Conservation (phyloP, 35 echinoderm and acorn worm species). For the Eucidaris tribuloides region DNA sequence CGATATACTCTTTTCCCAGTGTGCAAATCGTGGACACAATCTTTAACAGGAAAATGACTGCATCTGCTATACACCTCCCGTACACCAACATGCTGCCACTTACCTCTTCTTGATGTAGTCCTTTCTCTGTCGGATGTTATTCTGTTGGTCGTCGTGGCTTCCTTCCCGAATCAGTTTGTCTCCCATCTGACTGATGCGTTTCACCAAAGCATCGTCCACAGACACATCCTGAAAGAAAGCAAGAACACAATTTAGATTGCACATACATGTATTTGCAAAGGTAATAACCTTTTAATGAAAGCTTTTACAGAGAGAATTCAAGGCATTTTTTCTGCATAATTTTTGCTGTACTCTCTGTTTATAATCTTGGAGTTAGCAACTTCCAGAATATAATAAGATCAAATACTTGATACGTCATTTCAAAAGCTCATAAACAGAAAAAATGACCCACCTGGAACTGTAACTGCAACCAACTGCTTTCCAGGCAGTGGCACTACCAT, state of each 20-base stretch:
- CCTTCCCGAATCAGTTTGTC: constrained; percentile 51
- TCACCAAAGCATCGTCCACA: constrained; percentile 72
- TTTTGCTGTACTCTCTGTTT: no score
- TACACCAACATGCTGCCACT: neutral
- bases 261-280: no score
- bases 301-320: no score
- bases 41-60: neutral
- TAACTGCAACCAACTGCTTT: no score
- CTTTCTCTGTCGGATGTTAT: constrained; percentile 27
- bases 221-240: constrained; percentile 69
- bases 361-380: no score
- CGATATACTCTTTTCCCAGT: neutral
- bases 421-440: no score
- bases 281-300: no score
- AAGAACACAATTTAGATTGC: neutral
- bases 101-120: constrained; percentile 65
- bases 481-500: no score
- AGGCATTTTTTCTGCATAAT: no score
- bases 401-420: no score
- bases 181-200: constrained; percentile 60
- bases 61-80: neutral
- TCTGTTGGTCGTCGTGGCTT: constrained; percentile 43
- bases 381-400: no score
- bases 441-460: no score
- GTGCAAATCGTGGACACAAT: neutral